Evolutionary conservation across 1,140 invertebrate genomes (phyloP).

Genomic region (Camponotus pennsylvanicus): DNA sequence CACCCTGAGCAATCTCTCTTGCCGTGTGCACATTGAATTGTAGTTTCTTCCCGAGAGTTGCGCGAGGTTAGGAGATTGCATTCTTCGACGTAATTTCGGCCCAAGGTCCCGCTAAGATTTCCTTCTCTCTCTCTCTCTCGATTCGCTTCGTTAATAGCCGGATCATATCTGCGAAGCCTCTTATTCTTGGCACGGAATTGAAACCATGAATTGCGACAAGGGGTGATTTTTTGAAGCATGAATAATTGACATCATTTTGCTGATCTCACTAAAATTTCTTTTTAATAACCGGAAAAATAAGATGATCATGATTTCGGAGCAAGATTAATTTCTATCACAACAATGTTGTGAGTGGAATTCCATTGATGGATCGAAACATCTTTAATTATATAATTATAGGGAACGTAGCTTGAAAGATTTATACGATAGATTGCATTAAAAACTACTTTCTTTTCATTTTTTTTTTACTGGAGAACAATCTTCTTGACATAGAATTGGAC

Average conservation of each 20-base stretch:
- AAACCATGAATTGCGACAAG: slow-evolving; percentile 41
- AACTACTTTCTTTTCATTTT: slow-evolving; percentile 19
- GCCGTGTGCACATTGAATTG: slow-evolving; percentile 54
- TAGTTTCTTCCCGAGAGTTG: slow-evolving; percentile 69
- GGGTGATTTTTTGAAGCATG: not conserved
- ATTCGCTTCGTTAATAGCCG: slow-evolving; percentile 41
- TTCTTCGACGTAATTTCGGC: slow-evolving; percentile 71
- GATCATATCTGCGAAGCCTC: slow-evolving; percentile 17
- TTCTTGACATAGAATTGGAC: slow-evolving; percentile 9
- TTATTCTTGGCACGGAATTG: slow-evolving; percentile 36
- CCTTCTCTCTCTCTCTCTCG: slow-evolving; percentile 31
- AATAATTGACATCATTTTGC: slow-evolving; percentile 24
- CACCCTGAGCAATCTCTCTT: slow-evolving; percentile 37
- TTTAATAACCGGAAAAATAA: slow-evolving; percentile 13
- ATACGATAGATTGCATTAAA: slow-evolving; percentile 17
- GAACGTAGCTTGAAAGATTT: not conserved
- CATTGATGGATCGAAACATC: not conserved
- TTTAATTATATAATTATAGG: slow-evolving; percentile 39
- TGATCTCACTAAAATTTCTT: not conserved
- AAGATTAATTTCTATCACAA: slow-evolving; percentile 22
- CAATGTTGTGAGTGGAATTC: slow-evolving; percentile 27
- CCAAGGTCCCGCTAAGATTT: slow-evolving; percentile 50
- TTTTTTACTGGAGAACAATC: slow-evolving; percentile 49
- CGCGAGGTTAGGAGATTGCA: slow-evolving; percentile 67
- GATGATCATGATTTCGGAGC: not conserved